Base-by-base conservation (phyloP, 2,797 vertebrate genomes). In the Delichon dasypus region DNA sequence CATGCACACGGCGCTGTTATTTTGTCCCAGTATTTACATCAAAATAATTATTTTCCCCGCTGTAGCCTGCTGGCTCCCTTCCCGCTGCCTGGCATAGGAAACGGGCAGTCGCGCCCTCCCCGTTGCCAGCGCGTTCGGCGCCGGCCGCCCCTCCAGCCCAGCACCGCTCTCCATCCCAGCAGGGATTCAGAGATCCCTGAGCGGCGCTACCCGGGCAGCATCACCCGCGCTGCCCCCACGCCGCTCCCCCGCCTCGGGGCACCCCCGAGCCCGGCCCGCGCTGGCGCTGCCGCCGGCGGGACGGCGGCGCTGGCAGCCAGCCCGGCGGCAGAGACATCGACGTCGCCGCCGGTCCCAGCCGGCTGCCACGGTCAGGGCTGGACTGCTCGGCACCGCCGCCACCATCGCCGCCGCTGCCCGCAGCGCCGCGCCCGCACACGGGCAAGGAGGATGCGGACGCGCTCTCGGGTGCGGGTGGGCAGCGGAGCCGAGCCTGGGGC, bases 281-380 rank as follows among this genome's bases (percentile, higher is more conserved):
- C 36, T 38, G 36, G 20, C 47, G 17, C 50, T 38, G 81, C 76
- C n/a, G 16, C 66, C 21, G 71, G 22, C 34, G 19, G 57, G 8
- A 34, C 58, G 75, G 81, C 78, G 83, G 88, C 55, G 77, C 78
- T 84, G 91, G 85, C 88, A 79, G 80, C 68, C 57, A 42, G 74
- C 42, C 78, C 54, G 76, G 66, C 79, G 45, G 82, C 67, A 23
- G 22, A 72, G 71, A 81, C 66, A 65, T 26, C 64, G 53, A 85
- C 66, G 76, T 88, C 91, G 94, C 26, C 51, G 67, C 93, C 80
- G 76, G 93, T 94, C 95, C 54, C 77, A 88, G 90, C 93, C 58
- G 72, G 94, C 89, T 96, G 88, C 73, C 51, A 9, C 26, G 12
- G 64, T 19, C 44, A 25, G n/a, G 53, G 53, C 29, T 13, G n/a